These are phyloP conservation scores for Maniola hyperantus DNA, from an alignment of 2,888 invertebrate genomes.

Conservation along the genomic window DNA sequence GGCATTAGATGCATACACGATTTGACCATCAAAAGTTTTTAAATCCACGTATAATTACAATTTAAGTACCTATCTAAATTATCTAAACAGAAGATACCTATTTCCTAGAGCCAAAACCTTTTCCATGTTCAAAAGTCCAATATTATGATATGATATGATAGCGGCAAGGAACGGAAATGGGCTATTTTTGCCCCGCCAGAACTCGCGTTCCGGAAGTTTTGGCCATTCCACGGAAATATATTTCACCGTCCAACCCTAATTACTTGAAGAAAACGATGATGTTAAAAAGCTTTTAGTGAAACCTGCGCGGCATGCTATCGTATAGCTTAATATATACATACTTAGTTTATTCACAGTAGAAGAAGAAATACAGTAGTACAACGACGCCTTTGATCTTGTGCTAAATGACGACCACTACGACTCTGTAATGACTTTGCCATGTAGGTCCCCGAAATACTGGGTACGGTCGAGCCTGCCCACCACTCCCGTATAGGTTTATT, in stretches of 20 bases:
- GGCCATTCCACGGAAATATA: conserved; percentile 34
- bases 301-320: background rate
- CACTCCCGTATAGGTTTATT: too few relatives aligned
- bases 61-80: too few relatives aligned
- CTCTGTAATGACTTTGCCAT: too few relatives aligned
- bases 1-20: too few relatives aligned
- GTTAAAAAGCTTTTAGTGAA: conserved; percentile 23
- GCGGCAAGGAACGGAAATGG: conserved; percentile 28
- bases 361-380: too few relatives aligned
- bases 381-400: too few relatives aligned
- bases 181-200: conserved; percentile 22
- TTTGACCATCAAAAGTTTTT: too few relatives aligned
- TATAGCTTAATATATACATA: background rate
- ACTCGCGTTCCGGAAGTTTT: conserved; percentile 31
- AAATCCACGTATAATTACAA: too few relatives aligned
- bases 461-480: too few relatives aligned
- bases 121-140: conserved; percentile 1
- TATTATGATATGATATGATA: conserved; percentile 19
- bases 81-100: background rate
- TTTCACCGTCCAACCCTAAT: conserved; percentile 33
- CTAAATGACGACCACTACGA: too few relatives aligned
- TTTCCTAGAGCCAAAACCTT: background rate
- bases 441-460: too few relatives aligned
- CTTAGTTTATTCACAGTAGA: too few relatives aligned
- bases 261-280: conserved; percentile 27